Conservation (phyloP, 1,140 invertebrate species). For the Danaus melanippus region DNA sequence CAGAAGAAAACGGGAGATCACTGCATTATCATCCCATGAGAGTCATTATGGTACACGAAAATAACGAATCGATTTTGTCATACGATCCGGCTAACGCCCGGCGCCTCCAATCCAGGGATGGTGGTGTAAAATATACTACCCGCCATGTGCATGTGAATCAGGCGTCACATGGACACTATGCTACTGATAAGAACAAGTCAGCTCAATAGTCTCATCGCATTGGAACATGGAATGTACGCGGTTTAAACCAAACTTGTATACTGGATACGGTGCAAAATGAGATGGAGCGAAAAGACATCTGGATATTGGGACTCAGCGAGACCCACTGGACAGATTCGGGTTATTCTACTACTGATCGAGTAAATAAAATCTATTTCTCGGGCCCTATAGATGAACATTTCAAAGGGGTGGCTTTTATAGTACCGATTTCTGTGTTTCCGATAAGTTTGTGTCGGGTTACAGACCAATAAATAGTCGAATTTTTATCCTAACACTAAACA, state of each 20-base stretch:
- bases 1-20: too few species aligned
- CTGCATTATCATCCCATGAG: too few species aligned
- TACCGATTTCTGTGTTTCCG: background rate
- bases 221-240: slow-evolving; percentile 21
- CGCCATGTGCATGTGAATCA: too few species aligned
- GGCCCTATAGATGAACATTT: slow-evolving; percentile 12
- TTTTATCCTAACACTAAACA: too few species aligned
- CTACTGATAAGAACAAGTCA: too few species aligned
- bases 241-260: slow-evolving; percentile 18
- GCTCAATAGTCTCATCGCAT: too few species aligned
- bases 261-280: slow-evolving; percentile 17
- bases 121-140: too few species aligned
- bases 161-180: too few species aligned
- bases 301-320: slow-evolving; percentile 14
- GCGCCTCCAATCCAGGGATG: too few species aligned
- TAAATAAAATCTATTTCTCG: slow-evolving; percentile 17
- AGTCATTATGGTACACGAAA: too few species aligned
- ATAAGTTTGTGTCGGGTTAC: slow-evolving; percentile 1
- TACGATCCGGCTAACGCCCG: too few species aligned
- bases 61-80: too few species aligned
- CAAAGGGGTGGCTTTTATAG: slow-evolving; percentile 15
- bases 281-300: slow-evolving; percentile 8
- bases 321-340: slow-evolving; percentile 17
- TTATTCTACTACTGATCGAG: slow-evolving; percentile 11
- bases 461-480: background rate